A percentile compares a stretch with the other conserved stretches of the same genome.
These are phyloP conservation scores for Pyralis farinalis DNA, from an alignment of 2,888 invertebrate genomes.

Conservation along the genomic window DNA sequence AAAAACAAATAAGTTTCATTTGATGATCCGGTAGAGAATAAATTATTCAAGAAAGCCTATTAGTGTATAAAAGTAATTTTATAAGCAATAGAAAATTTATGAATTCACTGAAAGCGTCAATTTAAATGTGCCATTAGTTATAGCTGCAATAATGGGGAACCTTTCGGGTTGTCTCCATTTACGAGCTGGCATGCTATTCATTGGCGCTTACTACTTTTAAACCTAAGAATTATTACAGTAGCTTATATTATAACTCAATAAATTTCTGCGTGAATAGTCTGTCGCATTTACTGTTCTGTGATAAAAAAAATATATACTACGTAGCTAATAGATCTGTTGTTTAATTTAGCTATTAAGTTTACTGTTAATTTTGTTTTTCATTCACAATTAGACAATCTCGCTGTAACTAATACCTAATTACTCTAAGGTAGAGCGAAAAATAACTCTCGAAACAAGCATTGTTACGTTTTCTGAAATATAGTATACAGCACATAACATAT, in stretches of 20 bases:
- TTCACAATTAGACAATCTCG: too few species aligned
- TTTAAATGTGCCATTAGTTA: conserved; percentile 54
- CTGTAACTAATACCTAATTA: too few species aligned
- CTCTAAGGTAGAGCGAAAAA: too few species aligned
- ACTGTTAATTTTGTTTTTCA: too few species aligned
- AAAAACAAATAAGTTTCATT: conserved; percentile 35
- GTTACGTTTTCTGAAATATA: too few species aligned
- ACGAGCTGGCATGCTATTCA: conserved; percentile 43
- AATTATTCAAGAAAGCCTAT: conserved; percentile 24
- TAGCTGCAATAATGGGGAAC: conserved; percentile 59
- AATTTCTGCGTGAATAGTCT: conserved; percentile 53
- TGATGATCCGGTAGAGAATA: conserved; percentile 15
- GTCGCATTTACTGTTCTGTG: too few species aligned
- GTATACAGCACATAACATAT: too few species aligned
- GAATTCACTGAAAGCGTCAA: conserved; percentile 40
- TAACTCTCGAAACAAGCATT: too few species aligned
- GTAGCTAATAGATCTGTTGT: too few species aligned
- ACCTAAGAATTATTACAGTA: too few species aligned
- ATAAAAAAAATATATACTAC: too few species aligned
- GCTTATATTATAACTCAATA: conserved; percentile 17
- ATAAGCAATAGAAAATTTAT: conserved; percentile 31
- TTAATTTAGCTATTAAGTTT: too few species aligned
- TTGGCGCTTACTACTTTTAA: conserved; percentile 38
- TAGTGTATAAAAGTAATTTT: conserved; percentile 27
- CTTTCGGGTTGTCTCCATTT: conserved; percentile 40